phyloP scores from a whole-genome alignment of 1,140 invertebrate genomes.

The Phymorhynchus buccinoides region DNA sequence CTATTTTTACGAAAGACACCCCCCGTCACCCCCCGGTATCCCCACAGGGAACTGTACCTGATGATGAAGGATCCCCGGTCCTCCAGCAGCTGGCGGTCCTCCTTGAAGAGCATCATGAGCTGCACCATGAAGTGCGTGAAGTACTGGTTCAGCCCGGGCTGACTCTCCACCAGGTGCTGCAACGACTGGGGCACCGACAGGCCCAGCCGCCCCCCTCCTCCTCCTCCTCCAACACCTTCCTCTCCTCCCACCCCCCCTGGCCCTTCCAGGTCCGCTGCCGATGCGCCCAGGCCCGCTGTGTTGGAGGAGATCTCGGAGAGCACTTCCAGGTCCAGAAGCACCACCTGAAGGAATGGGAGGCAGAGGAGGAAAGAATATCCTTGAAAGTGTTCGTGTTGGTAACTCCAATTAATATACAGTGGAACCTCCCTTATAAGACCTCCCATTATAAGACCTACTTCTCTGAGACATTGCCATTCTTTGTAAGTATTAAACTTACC shows the following conservation, averaged over 20 bases:
- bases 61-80: slow-evolving; percentile 96
- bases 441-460: no score
- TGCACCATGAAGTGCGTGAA: slow-evolving; percentile 91
- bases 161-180: slow-evolving; percentile 43
- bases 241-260: slow-evolving; percentile 47
- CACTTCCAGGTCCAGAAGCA: slow-evolving; percentile 90
- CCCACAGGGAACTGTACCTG: slow-evolving; percentile 80
- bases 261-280: slow-evolving; percentile 50
- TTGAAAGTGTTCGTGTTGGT: no score
- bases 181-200: slow-evolving; percentile 30
- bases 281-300: slow-evolving; percentile 48
- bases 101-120: slow-evolving; percentile 88
- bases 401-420: no score
- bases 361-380: not conserved
- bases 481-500: no score
- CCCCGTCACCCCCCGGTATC: no score
- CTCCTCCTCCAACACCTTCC: not conserved
- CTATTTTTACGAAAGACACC: no score
- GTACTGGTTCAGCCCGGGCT: slow-evolving; percentile 76
- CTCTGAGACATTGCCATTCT: no score
- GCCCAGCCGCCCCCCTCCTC: not conserved
- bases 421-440: no score
- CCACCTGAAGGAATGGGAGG: slow-evolving; percentile 77
- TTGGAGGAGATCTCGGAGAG: slow-evolving; percentile 87
- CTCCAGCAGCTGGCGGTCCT: slow-evolving; percentile 88